Evolutionary conservation across 2,797 vertebrate species (phyloP).

Genomic region (Tamandua tetradactyla): DNA sequence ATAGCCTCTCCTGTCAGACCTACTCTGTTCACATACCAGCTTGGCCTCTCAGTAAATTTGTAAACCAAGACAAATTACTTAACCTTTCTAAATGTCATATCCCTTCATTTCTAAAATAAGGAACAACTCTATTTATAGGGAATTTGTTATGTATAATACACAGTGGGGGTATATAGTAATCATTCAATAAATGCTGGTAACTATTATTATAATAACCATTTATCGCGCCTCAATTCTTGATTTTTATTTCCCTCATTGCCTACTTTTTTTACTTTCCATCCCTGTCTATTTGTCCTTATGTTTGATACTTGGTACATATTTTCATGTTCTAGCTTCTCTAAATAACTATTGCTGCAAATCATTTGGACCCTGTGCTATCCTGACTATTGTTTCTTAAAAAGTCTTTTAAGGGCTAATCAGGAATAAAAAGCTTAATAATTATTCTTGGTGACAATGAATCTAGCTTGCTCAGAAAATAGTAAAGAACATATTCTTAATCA

Average conservation of each 20-base stretch:
- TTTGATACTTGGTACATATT: neutral
- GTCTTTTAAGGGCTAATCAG: neutral
- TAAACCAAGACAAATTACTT: neutral
- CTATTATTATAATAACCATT: neutral
- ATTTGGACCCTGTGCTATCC: neutral
- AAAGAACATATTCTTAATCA: neutral
- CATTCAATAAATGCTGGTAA: neutral
- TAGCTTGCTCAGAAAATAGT: neutral
- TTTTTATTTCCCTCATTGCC: neutral
- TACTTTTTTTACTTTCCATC: neutral
- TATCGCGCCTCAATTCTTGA: neutral
- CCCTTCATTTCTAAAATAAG: neutral
- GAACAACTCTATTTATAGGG: no score
- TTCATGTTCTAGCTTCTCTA: neutral
- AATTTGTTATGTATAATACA: no score
- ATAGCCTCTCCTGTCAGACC: neutral
- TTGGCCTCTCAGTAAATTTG: neutral
- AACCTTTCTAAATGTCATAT: neutral
- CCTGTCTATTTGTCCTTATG: neutral
- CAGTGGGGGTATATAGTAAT: neutral
- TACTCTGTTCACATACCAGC: neutral
- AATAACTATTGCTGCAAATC: neutral
- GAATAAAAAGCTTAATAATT: neutral
- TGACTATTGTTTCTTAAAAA: neutral
- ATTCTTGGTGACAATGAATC: neutral